Evolutionary conservation across 2,113 vertebrate species (phyloP), one percentile per base, ranked within the genome.

Genomic region (Channa argus): DNA sequence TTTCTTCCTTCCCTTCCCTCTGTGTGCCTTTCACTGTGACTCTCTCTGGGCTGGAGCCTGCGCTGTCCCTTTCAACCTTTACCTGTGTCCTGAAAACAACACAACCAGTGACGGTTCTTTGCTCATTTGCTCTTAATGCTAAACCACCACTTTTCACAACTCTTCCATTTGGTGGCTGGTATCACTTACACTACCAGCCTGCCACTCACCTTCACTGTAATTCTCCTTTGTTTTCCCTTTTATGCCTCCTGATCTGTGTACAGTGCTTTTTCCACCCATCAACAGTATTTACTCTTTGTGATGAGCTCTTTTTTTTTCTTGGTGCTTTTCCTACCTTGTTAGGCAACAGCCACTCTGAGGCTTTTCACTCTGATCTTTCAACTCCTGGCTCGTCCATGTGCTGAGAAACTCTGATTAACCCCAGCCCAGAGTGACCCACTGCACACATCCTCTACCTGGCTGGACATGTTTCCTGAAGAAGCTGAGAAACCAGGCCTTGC

Each of bases 291-390:
- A 41, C 75, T 72, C 52, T 65, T 47, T 51, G 58, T 87, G 54
- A 89, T 88, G 50, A 76, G 60, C 63, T 86, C 72, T 91, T 39
- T 70, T 50, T 5, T 78, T 63, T 60, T 83, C 63, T 71, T 58
- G 86, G 82, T 91, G 87, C 88, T 92, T 75, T 79, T 76, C 86
- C 68, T 55, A 84, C 75, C 90, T 60, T 55, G 39, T 70, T 80
- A 93, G 93, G 85, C 82, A 72, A 86, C 66, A 84, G 79, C 91
- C 73, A 8, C 91, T 91, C 84, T 93, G 93, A 94, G 78, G 81
- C 83, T 78, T 82, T 78, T 80, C 75, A 33, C 74, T 90, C 85
- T 84, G 82, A 83, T 58, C 75, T 77, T 66, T 85, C 61, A 2
- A 65, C 79, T 53, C 64, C 71, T 45, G 71, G 67, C 86, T 82